Base-by-base conservation (phyloP, 2,888 invertebrate species). In the Limenitis camilla region DNA sequence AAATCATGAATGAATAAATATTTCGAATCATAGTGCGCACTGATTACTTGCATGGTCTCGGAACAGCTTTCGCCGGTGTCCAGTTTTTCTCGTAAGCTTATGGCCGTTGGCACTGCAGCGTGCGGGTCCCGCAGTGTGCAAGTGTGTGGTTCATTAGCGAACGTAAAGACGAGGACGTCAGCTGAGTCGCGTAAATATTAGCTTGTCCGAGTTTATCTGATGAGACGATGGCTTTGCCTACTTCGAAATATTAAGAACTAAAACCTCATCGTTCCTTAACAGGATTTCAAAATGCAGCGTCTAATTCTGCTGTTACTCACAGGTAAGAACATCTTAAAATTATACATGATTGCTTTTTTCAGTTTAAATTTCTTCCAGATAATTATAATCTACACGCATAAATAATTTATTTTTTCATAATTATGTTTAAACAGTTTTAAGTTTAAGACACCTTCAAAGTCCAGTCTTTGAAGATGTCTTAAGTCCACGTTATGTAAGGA, bases 51-150 rank as follows among this genome's bases (percentile, higher is more conserved):
- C 42, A 49, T 32, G 60, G 59, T 56, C 59, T 62, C 63, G 58
- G 59, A 69, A 73, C 77, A 74, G 77, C 78, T 83, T 81, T 81
- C 81, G 76, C 76, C 69, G 64, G 80, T 77, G 76, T 74, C 82
- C 69, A 78, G 81, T 82, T 84, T 82, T 83, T 80, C 78, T 77
- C 72, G 72, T 73, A 73, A 73, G 75, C 75, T 78, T 75, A 81
- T 85, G 81, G 81, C 78, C 83, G 84, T 83, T 85, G 86, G 84
- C 85, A 83, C 81, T 85, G 84, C 83, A 82, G 81, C 83, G 83
- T 78, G 78, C 83, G 78, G 82, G 78, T 77, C 79, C 83, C 82
- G 86, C 84, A 84, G 85, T 85, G 85, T 78, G 83, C 80, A 84
- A 82, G 86, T 86, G 85, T 83, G 82, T 85, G 82, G 71, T 81